Conservation (phyloP, 2,888 invertebrate genomes). For the Cordilura impudica region DNA sequence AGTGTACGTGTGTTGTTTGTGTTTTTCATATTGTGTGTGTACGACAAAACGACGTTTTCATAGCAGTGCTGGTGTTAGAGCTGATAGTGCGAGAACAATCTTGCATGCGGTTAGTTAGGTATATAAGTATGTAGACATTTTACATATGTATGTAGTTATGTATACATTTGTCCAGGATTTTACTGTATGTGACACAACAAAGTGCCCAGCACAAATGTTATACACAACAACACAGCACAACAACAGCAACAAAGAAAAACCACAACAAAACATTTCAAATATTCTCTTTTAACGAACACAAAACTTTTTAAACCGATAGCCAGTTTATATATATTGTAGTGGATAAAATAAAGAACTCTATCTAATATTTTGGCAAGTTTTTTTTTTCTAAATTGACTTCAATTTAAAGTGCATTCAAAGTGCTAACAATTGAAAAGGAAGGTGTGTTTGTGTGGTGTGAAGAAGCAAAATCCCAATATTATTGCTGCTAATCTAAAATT, state of each 20-base stretch:
- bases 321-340: background rate
- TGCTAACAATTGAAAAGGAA: constrained; percentile 23
- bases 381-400: constrained; percentile 25
- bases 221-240: background rate
- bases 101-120: constrained; percentile 11
- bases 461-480: constrained; percentile 8
- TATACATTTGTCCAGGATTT: constrained; percentile 7
- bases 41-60: background rate
- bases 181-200: constrained; percentile 40
- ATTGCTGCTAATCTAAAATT: constrained; percentile 30
- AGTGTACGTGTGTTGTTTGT: background rate
- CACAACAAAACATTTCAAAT: constrained; percentile 21
- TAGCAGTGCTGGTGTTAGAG: background rate
- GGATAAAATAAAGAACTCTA: background rate
- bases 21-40: background rate
- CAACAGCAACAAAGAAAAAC: background rate
- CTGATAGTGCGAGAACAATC: constrained; percentile 10
- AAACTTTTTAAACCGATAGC: background rate
- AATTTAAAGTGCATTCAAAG: constrained; percentile 30
- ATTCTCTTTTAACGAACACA: background rate
- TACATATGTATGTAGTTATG: constrained; percentile 3
- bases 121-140: constrained; percentile 9
- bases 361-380: background rate
- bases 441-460: background rate
- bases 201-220: constrained; percentile 32